A percentile compares a stretch with the other conserved stretches of the same genome.
Evolutionary conservation across 2,888 invertebrate genomes (phyloP).

Genomic region (Petrolisthes cinctipes): DNA sequence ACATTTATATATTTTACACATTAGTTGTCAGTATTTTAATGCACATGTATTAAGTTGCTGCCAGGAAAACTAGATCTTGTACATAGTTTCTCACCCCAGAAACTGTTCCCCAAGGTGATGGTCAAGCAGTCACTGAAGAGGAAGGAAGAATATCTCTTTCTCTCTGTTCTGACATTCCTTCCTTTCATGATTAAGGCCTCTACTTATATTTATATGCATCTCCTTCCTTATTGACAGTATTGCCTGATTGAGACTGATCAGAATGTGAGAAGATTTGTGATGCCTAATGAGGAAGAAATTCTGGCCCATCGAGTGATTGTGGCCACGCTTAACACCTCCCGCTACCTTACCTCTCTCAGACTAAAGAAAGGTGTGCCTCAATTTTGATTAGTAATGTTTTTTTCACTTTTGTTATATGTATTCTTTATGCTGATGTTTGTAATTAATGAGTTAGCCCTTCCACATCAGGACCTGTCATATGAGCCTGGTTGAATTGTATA

Average conservation of each 20-base stretch:
- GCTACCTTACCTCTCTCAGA: conserved; percentile 76
- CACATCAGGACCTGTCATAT: background rate
- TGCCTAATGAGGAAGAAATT: conserved; percentile 81
- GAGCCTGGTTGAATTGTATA: background rate
- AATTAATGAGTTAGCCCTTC: background rate
- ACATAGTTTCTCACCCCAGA: too few species aligned
- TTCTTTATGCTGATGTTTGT: background rate
- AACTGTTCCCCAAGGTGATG: too few species aligned
- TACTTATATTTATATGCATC: too few species aligned
- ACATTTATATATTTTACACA: too few species aligned
- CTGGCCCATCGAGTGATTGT: conserved; percentile 80
- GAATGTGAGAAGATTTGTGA: conserved; percentile 75
- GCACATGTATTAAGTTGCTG: too few species aligned
- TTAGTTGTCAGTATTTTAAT: too few species aligned
- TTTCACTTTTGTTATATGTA: conserved; percentile 1
- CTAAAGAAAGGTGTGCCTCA: conserved; percentile 51
- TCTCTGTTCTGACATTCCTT: too few species aligned
- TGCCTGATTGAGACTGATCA: conserved; percentile 77
- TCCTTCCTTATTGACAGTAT: conserved; percentile 74
- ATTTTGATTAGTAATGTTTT: too few species aligned
- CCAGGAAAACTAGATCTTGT: too few species aligned
- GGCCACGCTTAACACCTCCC: conserved; percentile 83
- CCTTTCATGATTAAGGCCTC: too few species aligned
- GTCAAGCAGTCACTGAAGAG: too few species aligned
- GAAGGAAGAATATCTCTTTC: too few species aligned